Evolutionary conservation across 2,797 vertebrate genomes (phyloP), one percentile per base, ranked within the genome.

Genomic region (Leptatherina wallacei): DNA sequence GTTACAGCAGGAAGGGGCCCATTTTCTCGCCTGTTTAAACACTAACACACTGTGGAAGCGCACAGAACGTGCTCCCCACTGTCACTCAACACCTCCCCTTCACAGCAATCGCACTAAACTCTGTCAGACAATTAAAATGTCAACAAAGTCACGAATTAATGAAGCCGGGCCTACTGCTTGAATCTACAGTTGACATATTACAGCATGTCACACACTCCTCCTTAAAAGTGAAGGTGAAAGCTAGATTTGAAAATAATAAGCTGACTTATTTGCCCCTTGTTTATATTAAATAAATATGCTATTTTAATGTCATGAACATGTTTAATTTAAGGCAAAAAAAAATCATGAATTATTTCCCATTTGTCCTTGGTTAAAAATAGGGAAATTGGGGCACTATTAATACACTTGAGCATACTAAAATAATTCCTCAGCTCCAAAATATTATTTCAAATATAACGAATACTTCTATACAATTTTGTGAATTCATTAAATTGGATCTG

Each of bases 21-120:
- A 1, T 64, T 64, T 65, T 22, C 69, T 71, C 84, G 63, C 83
- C 73, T 77, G 16, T 86, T 85, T 86, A 87, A 89, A 85, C 81
- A 69, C 74, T 22, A 49, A 80, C 81, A 78, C 78, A 27, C 52
- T 36, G 68, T 20, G 62, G 54, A 72, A 29, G 77, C 73, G 32
- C 76, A 13, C n/a, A 73, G 20, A 67, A 75, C 65, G 18, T 8
- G 78, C 77, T 65, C 60, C 73, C 73, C 67, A 80, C 81, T 88
- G 88, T 87, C 89, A 91, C 86, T 88, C 89, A 90, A 40, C 77
- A 64, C 62, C 44, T 27, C 10, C 35, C 14, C 32, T 40, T 24
- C 8, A 29, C 27, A 29, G 60, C 65, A 73, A 57, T 16, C 32
- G 35, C 55, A 33, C 65, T 24, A 13, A 65, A 64, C 54, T 38